Conservation (phyloP, 2,113 vertebrate genomes). For the Neolamprologus fasciatus region DNA sequence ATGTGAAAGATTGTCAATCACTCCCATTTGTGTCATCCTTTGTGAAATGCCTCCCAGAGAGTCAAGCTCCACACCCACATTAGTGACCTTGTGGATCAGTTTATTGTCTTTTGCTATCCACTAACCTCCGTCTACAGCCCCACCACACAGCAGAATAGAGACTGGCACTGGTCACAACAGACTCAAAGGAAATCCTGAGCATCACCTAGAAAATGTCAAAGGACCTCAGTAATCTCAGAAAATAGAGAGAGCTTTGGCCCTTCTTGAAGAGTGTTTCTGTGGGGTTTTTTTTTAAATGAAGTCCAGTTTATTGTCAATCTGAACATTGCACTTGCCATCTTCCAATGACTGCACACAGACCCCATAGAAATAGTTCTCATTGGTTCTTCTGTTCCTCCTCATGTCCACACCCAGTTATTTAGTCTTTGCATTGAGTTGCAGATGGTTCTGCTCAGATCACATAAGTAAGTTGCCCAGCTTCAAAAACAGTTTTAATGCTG, state of each 20-base stretch:
- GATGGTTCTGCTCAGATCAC: neutral
- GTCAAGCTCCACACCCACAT: neutral
- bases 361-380: neutral
- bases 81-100: accelerated
- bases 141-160: neutral
- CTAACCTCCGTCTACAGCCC: neutral
- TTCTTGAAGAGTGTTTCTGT: neutral
- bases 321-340: neutral
- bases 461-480: neutral
- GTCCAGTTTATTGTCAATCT: neutral
- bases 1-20: neutral
- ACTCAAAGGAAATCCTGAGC: neutral
- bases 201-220: neutral
- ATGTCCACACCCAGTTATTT: accelerated
- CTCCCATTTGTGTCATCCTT: neutral
- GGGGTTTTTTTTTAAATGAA: neutral
- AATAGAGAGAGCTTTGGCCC: neutral
- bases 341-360: neutral
- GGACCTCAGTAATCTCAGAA: neutral
- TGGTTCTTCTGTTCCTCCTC: neutral
- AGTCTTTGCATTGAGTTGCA: neutral
- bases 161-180: neutral
- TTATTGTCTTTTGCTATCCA: neutral
- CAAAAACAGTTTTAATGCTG: neutral
- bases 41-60: neutral